Evolutionary conservation across 1,140 invertebrate genomes (phyloP).

Genomic region (Hylaeus anthracinus): DNA sequence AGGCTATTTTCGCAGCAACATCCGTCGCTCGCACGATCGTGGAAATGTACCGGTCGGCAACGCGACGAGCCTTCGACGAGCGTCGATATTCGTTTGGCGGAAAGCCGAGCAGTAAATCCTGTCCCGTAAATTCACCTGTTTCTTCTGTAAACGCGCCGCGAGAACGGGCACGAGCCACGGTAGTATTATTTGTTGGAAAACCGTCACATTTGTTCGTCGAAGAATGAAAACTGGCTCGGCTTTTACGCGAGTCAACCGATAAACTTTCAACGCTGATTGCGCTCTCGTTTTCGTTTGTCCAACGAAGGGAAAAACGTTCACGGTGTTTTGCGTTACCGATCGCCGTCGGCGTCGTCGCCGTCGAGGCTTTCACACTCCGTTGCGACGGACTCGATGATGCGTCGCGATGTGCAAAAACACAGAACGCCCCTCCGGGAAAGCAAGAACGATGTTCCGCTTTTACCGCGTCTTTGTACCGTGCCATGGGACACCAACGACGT

Average conservation of each 20-base stretch:
- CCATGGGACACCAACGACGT: conserved; percentile 4
- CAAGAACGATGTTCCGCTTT: conserved; percentile 28
- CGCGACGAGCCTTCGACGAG: not conserved
- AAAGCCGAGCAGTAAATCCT: conserved; percentile 40
- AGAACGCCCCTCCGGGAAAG: not conserved
- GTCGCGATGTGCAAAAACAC: not conserved
- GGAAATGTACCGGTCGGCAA: conserved; percentile 15
- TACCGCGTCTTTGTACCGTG: not conserved
- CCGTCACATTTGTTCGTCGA: not conserved
- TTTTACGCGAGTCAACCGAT: not conserved
- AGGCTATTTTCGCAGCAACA: not conserved
- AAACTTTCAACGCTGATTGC: conserved; percentile 1
- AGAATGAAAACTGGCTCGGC: not conserved
- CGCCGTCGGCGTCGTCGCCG: not conserved
- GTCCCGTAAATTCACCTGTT: not conserved
- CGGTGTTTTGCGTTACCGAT: not conserved
- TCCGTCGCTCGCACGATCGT: not conserved
- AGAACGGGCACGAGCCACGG: too few relatives aligned
- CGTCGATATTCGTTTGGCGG: conserved; percentile 54
- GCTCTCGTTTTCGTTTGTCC: not conserved
- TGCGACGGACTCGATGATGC: not conserved
- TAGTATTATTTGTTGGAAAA: not conserved
- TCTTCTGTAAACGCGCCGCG: not conserved
- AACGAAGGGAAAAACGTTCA: not conserved
- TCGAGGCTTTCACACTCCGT: conserved; percentile 16